These are phyloP conservation scores for Leptopilina drosophilae DNA, from an alignment of 2,888 invertebrate genomes.

Conservation along the genomic window DNA sequence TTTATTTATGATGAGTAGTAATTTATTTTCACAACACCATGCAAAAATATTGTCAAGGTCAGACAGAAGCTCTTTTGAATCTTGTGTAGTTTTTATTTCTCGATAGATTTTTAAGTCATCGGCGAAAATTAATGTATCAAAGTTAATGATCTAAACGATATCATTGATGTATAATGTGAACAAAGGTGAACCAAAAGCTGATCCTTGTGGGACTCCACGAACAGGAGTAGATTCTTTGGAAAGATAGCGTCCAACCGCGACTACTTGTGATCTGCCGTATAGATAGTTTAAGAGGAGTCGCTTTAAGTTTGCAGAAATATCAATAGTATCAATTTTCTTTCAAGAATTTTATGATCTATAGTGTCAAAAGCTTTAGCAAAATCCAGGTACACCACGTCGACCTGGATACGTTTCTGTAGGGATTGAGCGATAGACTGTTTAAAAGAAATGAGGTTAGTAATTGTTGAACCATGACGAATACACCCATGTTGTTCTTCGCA, in stretches of 20 bases:
- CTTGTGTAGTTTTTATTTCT: neutral
- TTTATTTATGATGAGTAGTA: too few relatives aligned
- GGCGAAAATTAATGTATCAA: neutral
- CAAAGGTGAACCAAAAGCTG: constrained; percentile 37
- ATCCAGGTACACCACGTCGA: neutral
- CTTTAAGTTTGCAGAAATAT: too few relatives aligned
- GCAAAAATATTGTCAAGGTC: too few relatives aligned
- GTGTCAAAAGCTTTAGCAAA: neutral
- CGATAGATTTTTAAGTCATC: neutral
- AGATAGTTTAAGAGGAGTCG: too few relatives aligned
- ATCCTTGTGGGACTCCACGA: neutral
- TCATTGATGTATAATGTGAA: constrained; percentile 42
- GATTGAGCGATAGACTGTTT: neutral
- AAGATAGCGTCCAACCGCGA: too few relatives aligned
- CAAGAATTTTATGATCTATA: too few relatives aligned
- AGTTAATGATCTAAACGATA: neutral
- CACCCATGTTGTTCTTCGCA: neutral
- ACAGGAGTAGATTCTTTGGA: too few relatives aligned
- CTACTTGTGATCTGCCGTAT: too few relatives aligned
- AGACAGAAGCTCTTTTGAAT: too few relatives aligned
- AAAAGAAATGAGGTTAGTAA: neutral
- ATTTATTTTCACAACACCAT: too few relatives aligned
- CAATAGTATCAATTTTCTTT: too few relatives aligned
- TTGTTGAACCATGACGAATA: too few relatives aligned
- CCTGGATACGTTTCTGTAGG: neutral